These are phyloP conservation scores for Archaeoteleia sp. DNA, from an alignment of 2,888 invertebrate species.

Conservation along the genomic window DNA sequence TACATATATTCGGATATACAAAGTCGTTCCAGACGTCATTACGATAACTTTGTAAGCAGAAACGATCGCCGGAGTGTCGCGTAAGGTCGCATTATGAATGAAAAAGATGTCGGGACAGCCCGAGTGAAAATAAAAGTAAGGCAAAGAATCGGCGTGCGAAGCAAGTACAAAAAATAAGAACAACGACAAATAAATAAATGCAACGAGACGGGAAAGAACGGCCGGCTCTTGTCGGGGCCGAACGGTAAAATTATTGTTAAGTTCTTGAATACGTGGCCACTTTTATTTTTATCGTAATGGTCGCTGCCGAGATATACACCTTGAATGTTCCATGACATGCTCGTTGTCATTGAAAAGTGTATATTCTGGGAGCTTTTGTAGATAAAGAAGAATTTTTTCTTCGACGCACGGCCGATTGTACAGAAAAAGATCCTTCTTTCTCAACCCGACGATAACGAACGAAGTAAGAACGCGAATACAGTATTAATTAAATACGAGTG, in stretches of 20 bases:
- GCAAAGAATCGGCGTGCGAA: conserved; percentile 17
- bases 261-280: conserved; percentile 20
- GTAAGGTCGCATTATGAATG: conserved; percentile 43
- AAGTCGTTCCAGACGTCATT: conserved; percentile 32
- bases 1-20: conserved; percentile 45
- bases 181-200: conserved; percentile 21
- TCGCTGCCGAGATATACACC: conserved; percentile 1
- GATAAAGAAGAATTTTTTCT: conserved; percentile 25
- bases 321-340: conserved; percentile 3
- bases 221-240: conserved; percentile 18
- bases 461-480: conserved; percentile 26
- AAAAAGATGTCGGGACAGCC: conserved; percentile 35
- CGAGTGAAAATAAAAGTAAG: conserved; percentile 37
- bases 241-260: conserved; percentile 43
- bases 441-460: conserved; percentile 27
- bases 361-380: neutral
- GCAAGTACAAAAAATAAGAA: conserved; percentile 29
- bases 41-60: conserved; percentile 44
- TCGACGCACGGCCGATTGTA: conserved; percentile 37
- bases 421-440: conserved; percentile 42
- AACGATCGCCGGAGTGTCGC: conserved; percentile 36
- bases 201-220: conserved; percentile 42
- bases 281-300: conserved; percentile 38
- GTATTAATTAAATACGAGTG: conserved; percentile 28
- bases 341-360: neutral